phyloP scores from a whole-genome alignment of 1,140 invertebrate species.

The Camponotus pennsylvanicus region DNA sequence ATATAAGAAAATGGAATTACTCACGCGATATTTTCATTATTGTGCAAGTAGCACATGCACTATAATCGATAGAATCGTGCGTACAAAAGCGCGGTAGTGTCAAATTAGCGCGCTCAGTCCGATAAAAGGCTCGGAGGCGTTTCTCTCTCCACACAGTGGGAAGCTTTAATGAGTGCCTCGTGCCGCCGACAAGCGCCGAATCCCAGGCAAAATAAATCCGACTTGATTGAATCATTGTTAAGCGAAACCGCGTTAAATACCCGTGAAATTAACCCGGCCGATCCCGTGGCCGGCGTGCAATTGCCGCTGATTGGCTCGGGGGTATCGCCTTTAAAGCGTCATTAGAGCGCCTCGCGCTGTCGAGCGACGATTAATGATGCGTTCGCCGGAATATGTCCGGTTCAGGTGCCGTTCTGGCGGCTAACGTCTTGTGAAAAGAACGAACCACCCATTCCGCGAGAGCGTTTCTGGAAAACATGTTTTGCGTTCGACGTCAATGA shows the following conservation, averaged over 20 bases:
- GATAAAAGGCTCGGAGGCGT: conserved; percentile 74
- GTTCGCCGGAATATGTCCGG: conserved; percentile 46
- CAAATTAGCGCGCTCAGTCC: conserved; percentile 48
- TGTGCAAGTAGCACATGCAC: conserved; percentile 18
- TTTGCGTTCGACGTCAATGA: conserved; percentile 33
- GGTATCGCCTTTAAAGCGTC: conserved; percentile 79
- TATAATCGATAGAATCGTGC: conserved; percentile 28
- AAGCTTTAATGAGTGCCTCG: conserved; percentile 77
- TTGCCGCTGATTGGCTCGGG: conserved; percentile 76
- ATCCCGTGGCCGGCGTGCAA: conserved; percentile 76
- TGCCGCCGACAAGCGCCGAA: conserved; percentile 72
- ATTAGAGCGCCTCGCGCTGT: conserved; percentile 64
- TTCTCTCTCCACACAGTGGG: conserved; percentile 60
- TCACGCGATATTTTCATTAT: neutral
- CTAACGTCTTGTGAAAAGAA: conserved; percentile 33
- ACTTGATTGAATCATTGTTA: conserved; percentile 84
- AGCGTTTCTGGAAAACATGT: neutral
- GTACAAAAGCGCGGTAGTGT: conserved; percentile 42
- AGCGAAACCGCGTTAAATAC: conserved; percentile 83
- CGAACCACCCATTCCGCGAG: conserved; percentile 17
- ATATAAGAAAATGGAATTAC: neutral
- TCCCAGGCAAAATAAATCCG: conserved; percentile 78
- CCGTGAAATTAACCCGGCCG: conserved; percentile 84
- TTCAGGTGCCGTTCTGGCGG: conserved; percentile 40
- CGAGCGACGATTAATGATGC: conserved; percentile 77